Base-by-base conservation (phyloP, 2,888 invertebrate species). In the Pristionchus entomophagus region DNA sequence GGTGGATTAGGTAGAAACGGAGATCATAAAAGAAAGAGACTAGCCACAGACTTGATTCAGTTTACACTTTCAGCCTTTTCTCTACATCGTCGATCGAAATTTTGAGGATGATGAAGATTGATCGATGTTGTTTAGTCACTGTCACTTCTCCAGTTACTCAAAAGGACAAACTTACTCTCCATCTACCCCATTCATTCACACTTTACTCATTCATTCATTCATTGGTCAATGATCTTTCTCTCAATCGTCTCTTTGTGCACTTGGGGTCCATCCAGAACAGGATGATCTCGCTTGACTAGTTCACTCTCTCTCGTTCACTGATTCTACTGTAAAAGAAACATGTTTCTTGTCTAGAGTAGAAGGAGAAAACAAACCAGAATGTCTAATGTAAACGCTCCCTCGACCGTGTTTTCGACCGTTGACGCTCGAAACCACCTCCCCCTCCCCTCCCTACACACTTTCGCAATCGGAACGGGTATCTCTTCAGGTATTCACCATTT, bases 221-320 rank as follows among this genome's bases (percentile, higher is more conserved):
- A 65, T 35, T 65, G 65, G 65, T 65, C 73, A n/a, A n/a, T n/a
- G n/a, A n/a, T n/a, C n/a, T n/a, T 45, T 73, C 41, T 41, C 14
- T 41, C 69, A 12, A n/a, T 45, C 32, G 73, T 45, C 65, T 6
- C 35, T 38, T 69, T 38, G 14, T 73, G 41, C n/a, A 38, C 69
- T 73, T 26, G 19, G 2, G 56, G 73, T 6, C 19, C 69, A 35
- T 41, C 26, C 35, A 65, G 26, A 73, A 73, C 41, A 73, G 73
- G 38, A 41, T 73, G 41, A 73, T 73, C 41, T 73, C 73, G 73
- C 41, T 19, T 73, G 45, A 73, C n/a, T 73, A 73, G 41, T 41
- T 69, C 38, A 5, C 3, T 22, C 56, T 56, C 56, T 56, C 56
- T 8, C 56, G 5, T 45, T 45, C 45, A n/a, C n/a, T n/a, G n/a